phyloP scores from a whole-genome alignment of 2,797 vertebrate species.

The Liasis olivaceus region DNA sequence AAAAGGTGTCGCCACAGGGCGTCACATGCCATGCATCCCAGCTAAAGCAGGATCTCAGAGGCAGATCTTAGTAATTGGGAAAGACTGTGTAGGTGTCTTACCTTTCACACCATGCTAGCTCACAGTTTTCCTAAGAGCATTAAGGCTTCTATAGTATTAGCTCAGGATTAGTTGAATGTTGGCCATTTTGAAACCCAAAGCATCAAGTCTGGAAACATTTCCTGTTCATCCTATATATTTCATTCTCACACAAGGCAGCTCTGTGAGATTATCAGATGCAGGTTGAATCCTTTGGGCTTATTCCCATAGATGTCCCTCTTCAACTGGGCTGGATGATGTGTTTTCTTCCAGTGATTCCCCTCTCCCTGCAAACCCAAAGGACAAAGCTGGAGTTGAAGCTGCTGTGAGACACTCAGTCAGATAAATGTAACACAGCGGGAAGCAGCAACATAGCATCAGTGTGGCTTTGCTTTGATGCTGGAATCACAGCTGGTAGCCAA shows the following conservation, averaged over 20 bases:
- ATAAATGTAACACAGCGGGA: neutral
- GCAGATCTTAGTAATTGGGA: neutral
- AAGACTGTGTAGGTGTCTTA: neutral
- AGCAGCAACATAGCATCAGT: neutral
- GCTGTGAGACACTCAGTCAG: neutral
- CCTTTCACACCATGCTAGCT: neutral
- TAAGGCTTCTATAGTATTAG: neutral
- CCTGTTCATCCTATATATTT: neutral
- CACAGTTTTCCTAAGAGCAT: neutral
- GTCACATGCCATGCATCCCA: neutral
- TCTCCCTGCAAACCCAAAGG: too few relatives aligned
- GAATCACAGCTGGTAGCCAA: conserved; percentile 1
- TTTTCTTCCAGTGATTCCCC: neutral
- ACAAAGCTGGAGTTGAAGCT: neutral
- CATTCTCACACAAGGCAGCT: neutral
- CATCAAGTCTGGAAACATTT: neutral
- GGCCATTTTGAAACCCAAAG: neutral
- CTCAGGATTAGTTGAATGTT: neutral
- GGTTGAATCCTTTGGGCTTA: neutral
- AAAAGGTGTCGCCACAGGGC: neutral
- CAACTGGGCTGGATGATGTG: neutral
- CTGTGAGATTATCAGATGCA: neutral
- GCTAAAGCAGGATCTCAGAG: neutral
- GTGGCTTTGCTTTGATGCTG: neutral
- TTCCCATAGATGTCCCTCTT: neutral